Evolutionary conservation across 2,113 vertebrate genomes (phyloP).

Genomic region (Gorsachius goisagi): DNA sequence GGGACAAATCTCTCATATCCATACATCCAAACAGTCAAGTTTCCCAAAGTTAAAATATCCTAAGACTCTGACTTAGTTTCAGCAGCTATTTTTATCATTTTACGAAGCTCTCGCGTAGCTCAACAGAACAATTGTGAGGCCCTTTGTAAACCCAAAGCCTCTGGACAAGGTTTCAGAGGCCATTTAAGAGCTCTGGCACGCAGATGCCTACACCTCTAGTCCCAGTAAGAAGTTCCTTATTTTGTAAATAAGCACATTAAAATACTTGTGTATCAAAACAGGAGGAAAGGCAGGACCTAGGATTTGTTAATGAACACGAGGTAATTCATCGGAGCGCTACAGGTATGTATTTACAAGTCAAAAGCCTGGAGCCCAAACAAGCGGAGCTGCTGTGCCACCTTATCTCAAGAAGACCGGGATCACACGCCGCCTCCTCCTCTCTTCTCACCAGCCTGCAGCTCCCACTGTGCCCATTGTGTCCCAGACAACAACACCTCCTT

Average conservation of each 20-base stretch:
- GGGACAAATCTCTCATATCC: not conserved
- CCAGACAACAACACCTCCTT: conserved; percentile 29
- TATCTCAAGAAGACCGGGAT: not conserved
- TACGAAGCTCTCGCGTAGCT: accelerated
- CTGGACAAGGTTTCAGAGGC: not conserved
- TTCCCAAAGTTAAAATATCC: not conserved
- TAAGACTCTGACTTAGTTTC: not conserved
- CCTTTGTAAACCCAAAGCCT: not conserved
- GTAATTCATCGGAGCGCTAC: accelerated
- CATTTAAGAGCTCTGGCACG: not conserved
- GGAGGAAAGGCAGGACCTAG: not conserved
- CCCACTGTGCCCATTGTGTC: not conserved
- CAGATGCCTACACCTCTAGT: not conserved
- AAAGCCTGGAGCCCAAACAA: not conserved
- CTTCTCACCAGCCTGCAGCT: not conserved
- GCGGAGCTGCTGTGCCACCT: not conserved
- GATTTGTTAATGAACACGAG: accelerated
- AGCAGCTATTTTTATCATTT: not conserved
- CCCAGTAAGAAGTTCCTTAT: not conserved
- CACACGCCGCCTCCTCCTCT: not conserved
- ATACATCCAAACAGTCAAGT: accelerated
- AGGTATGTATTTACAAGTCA: not conserved
- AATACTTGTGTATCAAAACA: accelerated
- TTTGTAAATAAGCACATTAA: not conserved
- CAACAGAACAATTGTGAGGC: not conserved